phyloP scores from a whole-genome alignment of 2,113 vertebrate genomes.

The Gymnogyps californianus region DNA sequence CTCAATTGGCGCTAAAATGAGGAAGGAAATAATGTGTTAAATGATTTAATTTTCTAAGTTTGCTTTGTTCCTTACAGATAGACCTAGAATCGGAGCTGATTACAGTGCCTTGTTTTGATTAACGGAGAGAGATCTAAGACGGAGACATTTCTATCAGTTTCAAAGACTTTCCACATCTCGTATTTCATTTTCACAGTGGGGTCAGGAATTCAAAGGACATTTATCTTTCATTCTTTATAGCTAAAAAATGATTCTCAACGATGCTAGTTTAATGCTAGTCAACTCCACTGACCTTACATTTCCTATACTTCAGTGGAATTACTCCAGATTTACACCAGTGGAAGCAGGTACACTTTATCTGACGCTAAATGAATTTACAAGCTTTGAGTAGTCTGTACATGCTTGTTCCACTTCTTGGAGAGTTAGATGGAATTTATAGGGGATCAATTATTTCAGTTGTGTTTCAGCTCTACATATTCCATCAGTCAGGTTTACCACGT shows the following conservation, averaged over 20 bases:
- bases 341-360: neutral
- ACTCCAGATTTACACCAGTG: neutral
- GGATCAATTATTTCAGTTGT: neutral
- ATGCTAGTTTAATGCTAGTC: slow-evolving; percentile 14
- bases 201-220: slow-evolving; percentile 23
- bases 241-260: neutral
- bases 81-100: slow-evolving; percentile 29
- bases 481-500: neutral
- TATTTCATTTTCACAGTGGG: slow-evolving; percentile 9
- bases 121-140: slow-evolving; percentile 5
- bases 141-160: slow-evolving; percentile 37
- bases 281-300: slow-evolving; percentile 22
- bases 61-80: slow-evolving; percentile 65
- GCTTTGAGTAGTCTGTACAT: neutral
- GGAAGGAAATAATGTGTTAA: slow-evolving; percentile 76
- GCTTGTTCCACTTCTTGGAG: neutral
- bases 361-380: neutral
- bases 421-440: neutral
- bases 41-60: slow-evolving; percentile 66
- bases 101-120: slow-evolving; percentile 63
- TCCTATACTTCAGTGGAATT: neutral
- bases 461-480: neutral
- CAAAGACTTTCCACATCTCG: slow-evolving; percentile 27
- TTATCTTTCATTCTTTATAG: slow-evolving; percentile 24
- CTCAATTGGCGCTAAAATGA: slow-evolving; percentile 66